Evolutionary conservation across 2,797 vertebrate species (phyloP), one percentile per base, ranked within the genome.

Genomic region (Chloroceryle amazona): DNA sequence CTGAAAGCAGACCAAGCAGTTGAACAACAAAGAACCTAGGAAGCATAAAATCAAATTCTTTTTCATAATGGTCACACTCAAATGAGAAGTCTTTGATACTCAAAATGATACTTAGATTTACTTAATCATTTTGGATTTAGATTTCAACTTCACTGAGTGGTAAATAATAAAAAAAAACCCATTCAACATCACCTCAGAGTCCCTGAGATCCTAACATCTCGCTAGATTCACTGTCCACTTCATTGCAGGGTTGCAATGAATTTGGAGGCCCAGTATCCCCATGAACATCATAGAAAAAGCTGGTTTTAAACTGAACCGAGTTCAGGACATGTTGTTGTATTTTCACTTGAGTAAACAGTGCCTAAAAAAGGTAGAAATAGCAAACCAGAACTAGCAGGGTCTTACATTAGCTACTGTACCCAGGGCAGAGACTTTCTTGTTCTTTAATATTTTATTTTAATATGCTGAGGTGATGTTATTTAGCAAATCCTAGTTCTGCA

Each of bases 1-100:
- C 72, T 91, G 70, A 82, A 90, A 95, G 84, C 39, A 54, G 46
- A 86, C 86, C 75, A 76, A 95, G 91, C 47, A 89, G 78, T 3
- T 79, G 81, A 92, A 63, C 49, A 86, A 72, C 55, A 84, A 93
- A 93, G 82, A 82, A 55, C 18, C 8, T 63, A 12, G 0, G 70
- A 79, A 79, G 15, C 15, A 35, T 21, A 65, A 91, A 90, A 88
- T 51, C 67, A 66, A 86, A 61, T 54, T 78, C 61, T 68, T 90
- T 90, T 92, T 86, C 42, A 47, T 75, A 95, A 90, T 33, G 42
- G 46, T 58, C 70, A 72, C 46, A 57, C 18, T 39, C 4, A 58
- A 91, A 82, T 73, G 55, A 25, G 11, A 86, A 70, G 52, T 44
- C 84, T 88, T 80, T 87, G 47, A 57, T 49, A 80, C 31, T 85